phyloP scores from a whole-genome alignment of 1,140 invertebrate species.

The Reticulitermes speratus region DNA sequence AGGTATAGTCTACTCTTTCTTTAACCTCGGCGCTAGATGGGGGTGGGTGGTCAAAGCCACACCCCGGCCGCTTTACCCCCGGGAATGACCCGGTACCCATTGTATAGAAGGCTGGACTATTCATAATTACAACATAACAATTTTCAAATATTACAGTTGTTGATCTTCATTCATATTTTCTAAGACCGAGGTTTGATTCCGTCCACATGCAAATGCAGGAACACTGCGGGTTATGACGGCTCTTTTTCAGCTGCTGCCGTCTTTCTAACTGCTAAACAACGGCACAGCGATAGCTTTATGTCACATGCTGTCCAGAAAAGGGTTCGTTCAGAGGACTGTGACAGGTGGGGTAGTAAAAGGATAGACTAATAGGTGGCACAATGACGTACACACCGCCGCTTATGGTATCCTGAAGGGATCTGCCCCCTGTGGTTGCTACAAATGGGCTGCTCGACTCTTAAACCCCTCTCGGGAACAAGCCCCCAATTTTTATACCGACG shows the following conservation, averaged over 20 bases:
- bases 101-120: no score
- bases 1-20: no score
- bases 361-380: not conserved
- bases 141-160: no score
- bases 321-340: not conserved
- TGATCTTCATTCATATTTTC: no score
- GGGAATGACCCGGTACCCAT: no score
- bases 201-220: no score
- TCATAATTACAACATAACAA: no score
- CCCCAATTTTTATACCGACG: not conserved
- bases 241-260: not conserved
- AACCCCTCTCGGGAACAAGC: not conserved
- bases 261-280: not conserved
- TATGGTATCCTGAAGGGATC: not conserved
- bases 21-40: no score
- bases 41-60: no score
- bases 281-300: not conserved
- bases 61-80: no score
- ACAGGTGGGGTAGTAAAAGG: slow-evolving; percentile 1
- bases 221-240: not conserved
- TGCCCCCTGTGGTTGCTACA: not conserved
- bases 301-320: not conserved
- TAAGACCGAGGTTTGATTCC: no score
- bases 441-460: not conserved
- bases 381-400: not conserved